These are phyloP conservation scores for Cathartes aura DNA, from an alignment of 2,113 vertebrate species.

Conservation along the genomic window DNA sequence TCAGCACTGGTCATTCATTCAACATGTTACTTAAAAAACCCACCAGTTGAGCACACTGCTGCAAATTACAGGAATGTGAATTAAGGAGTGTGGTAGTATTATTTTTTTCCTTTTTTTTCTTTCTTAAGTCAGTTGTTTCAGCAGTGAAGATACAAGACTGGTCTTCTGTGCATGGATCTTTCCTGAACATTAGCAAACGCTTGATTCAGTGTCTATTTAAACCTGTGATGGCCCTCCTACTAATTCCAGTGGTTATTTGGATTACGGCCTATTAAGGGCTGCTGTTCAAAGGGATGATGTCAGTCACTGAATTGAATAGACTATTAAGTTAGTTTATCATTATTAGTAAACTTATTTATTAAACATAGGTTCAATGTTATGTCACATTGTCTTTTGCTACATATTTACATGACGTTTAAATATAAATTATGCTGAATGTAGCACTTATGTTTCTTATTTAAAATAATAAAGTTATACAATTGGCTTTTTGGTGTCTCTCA, in stretches of 20 bases:
- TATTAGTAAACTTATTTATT: conserved; percentile 10
- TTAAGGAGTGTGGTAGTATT: neutral
- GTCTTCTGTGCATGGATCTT: neutral
- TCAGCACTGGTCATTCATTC: neutral
- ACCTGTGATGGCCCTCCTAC: neutral
- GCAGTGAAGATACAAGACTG: neutral
- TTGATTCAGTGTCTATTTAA: neutral
- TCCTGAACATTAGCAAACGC: neutral
- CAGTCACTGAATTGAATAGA: neutral
- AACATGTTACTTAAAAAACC: neutral
- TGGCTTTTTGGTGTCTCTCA: neutral
- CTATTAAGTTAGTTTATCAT: conserved; percentile 25
- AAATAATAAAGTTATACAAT: neutral
- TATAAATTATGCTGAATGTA: neutral
- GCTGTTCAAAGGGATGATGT: conserved; percentile 27
- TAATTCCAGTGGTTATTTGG: neutral
- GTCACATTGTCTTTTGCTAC: neutral
- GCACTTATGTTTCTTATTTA: neutral
- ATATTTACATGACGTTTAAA: neutral
- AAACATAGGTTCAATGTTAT: neutral
- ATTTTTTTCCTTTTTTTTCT: neutral
- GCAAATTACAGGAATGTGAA: neutral
- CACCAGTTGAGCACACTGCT: neutral
- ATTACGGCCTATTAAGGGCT: neutral
- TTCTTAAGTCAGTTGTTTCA: neutral